These are phyloP conservation scores for Proctacanthus coquilletti DNA, from an alignment of 1,140 invertebrate genomes.

Conservation along the genomic window DNA sequence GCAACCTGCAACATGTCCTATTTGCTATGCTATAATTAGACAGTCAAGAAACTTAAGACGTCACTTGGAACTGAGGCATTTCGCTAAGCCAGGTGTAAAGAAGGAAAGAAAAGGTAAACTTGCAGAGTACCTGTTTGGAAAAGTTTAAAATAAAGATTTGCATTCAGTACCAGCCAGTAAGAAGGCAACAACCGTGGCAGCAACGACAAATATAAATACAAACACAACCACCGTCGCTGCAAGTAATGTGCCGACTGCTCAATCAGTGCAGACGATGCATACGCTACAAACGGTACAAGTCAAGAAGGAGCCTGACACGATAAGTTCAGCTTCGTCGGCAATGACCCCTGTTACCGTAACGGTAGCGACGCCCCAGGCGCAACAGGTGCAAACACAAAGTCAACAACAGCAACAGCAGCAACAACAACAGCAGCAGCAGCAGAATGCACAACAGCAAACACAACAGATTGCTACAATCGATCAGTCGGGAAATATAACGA, in stretches of 20 bases:
- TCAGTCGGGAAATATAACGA: slow-evolving; percentile 17
- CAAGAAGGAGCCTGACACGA: slow-evolving; percentile 28
- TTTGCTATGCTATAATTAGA: slow-evolving; percentile 40
- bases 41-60: slow-evolving; percentile 41
- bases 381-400: slow-evolving; percentile 11
- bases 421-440: slow-evolving; percentile 1
- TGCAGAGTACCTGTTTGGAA: not conserved
- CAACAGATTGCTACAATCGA: not conserved
- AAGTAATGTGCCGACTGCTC: slow-evolving; percentile 19
- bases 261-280: slow-evolving; percentile 25
- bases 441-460: not conserved
- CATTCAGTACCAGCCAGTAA: slow-evolving; percentile 20
- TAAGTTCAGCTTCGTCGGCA: not conserved
- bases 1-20: slow-evolving; percentile 43
- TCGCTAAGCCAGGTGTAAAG: slow-evolving; percentile 29
- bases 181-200: slow-evolving; percentile 13
- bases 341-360: slow-evolving; percentile 1
- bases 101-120: slow-evolving; percentile 31
- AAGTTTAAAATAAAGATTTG: not conserved
- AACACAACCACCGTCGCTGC: slow-evolving; percentile 12
- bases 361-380: not conserved
- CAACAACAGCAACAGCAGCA: slow-evolving; percentile 16
- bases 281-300: slow-evolving; percentile 27
- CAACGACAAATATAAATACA: slow-evolving; percentile 9
- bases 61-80: slow-evolving; percentile 33